Base-by-base conservation (phyloP, 2,888 invertebrate genomes). In the Pandemis cinnamomeana region DNA sequence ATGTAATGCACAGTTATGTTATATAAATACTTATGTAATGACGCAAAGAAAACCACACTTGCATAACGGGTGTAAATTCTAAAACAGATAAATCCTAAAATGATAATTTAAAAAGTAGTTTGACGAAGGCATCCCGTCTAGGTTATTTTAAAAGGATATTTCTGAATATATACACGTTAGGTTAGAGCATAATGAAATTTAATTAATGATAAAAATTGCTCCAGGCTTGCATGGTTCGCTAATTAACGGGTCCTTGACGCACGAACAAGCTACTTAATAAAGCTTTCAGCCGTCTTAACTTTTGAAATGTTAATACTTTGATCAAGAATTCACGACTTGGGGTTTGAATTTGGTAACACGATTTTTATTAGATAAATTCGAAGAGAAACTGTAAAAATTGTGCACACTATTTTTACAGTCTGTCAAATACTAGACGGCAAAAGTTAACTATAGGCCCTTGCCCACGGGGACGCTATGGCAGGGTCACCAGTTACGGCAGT, bases 231-330 rank as follows among this genome's bases (percentile, higher is more conserved):
- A 27, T 27, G 58, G 58, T 27, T 27, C 58, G 58, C 58, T 58
- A 58, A 58, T 58, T 58, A 58, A 27, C 11, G 58, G 27, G 58
- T 27, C 58, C 27, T 27, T 27, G 58, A 55, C 55, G 55, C 15
- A 55, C 55, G 55, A 55, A 55, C 55, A 55, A 58, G 27, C 58
- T 58, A 58, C 27, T 58, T 58, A 27, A 58, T 41, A 67, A 44
- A 58, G 44, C 58, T 58, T 68, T 68, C 58, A 58, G 27, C 10
- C 13, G 27, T 63, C 36, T 70, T 8, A 20, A 51, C 36, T 51
- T 66, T 41, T 51, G 51, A 51, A 67, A 42, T 62, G 62, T 51
- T 53, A 42, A 44, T 64, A 48, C 64, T 64, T 48, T 20, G 48
- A 27, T 48, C 13, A 51, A 48, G 63, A 10, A 27, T 44, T 55